phyloP scores from a whole-genome alignment of 2,888 invertebrate genomes.

The Phania funesta region DNA sequence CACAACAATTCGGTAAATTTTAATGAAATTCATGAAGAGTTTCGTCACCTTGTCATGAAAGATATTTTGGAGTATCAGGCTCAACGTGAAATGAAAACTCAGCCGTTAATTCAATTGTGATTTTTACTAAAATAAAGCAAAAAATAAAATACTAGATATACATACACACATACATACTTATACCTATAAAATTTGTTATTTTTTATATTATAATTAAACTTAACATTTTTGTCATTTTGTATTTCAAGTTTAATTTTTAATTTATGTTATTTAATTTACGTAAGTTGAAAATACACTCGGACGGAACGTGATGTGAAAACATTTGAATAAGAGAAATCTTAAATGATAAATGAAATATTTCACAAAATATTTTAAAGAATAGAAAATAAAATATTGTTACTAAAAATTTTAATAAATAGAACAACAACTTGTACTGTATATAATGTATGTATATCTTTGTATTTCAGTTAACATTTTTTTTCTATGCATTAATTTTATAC shows the following conservation, averaged over 20 bases:
- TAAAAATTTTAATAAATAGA: slow-evolving; percentile 40
- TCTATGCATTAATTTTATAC: too few relatives aligned
- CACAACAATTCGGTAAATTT: slow-evolving; percentile 69
- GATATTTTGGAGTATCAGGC: slow-evolving; percentile 74
- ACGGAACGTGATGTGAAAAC: background rate
- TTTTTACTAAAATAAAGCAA: slow-evolving; percentile 12
- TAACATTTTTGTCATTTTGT: background rate
- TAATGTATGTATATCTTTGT: too few relatives aligned
- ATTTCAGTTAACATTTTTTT: too few relatives aligned
- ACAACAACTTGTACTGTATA: too few relatives aligned
- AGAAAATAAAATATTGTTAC: slow-evolving; percentile 23
- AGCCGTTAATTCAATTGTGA: slow-evolving; percentile 78
- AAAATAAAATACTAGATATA: background rate
- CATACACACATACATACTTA: too few relatives aligned
- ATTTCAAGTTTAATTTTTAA: slow-evolving; percentile 15
- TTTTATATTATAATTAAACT: too few relatives aligned
- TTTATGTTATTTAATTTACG: slow-evolving; percentile 33
- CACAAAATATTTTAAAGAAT: slow-evolving; percentile 15
- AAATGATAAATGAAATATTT: slow-evolving; percentile 4
- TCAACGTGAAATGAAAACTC: slow-evolving; percentile 70
- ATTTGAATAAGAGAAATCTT: background rate
- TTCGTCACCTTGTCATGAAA: slow-evolving; percentile 74
- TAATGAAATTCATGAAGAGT: slow-evolving; percentile 73
- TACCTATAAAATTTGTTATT: background rate
- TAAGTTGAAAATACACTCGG: slow-evolving; percentile 2